Evolutionary conservation across 1,140 invertebrate genomes (phyloP).

Genomic region (Procambarus virginalis): DNA sequence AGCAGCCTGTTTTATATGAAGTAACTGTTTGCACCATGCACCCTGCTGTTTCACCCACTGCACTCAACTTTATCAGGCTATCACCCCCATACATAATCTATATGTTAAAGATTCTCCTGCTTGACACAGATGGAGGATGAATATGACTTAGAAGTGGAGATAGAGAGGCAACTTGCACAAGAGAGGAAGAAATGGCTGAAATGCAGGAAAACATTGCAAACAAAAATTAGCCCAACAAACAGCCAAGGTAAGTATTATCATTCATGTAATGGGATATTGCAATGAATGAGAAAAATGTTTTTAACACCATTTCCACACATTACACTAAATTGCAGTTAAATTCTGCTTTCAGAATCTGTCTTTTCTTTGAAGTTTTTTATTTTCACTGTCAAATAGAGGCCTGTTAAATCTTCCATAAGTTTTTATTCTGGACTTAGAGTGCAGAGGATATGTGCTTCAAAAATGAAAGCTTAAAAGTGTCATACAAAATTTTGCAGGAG

Average conservation of each 20-base stretch:
- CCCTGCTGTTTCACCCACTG: neutral
- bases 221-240: conserved; percentile 58
- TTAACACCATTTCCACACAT: too few species aligned
- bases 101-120: neutral
- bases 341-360: too few species aligned
- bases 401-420: too few species aligned
- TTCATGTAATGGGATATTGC: too few species aligned
- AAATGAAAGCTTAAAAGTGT: too few species aligned
- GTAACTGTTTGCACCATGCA: neutral
- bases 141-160: conserved; percentile 73
- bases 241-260: conserved; percentile 73
- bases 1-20: neutral
- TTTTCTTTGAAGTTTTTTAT: too few species aligned
- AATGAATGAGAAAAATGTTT: too few species aligned
- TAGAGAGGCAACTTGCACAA: conserved; percentile 72
- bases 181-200: conserved; percentile 72
- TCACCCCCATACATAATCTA: neutral
- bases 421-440: too few species aligned
- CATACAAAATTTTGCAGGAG: too few species aligned
- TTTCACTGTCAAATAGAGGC: too few species aligned
- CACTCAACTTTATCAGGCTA: neutral
- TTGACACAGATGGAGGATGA: conserved; percentile 73
- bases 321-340: too few species aligned
- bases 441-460: too few species aligned
- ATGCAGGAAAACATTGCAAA: conserved; percentile 68